Evolutionary conservation across 2,113 vertebrate species (phyloP).

Genomic region (Corythoichthys haematopterus): DNA sequence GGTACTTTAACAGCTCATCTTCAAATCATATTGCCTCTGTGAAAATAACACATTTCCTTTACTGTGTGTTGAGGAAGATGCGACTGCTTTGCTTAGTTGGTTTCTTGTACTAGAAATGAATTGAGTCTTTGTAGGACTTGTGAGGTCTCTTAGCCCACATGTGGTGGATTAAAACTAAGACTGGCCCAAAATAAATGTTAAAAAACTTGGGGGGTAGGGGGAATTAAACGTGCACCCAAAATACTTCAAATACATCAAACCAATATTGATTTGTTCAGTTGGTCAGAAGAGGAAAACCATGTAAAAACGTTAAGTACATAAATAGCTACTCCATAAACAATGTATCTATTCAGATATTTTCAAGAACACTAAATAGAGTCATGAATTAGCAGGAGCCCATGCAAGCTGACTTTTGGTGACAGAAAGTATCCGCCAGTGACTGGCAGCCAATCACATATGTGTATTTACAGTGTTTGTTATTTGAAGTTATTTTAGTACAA

Average conservation of each 20-base stretch:
- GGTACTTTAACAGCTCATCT: background rate
- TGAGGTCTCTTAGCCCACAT: conserved; percentile 6
- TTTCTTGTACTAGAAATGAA: background rate
- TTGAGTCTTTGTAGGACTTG: conserved; percentile 5
- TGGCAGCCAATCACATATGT: no score
- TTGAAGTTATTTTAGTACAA: no score
- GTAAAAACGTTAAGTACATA: background rate
- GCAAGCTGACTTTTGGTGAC: no score
- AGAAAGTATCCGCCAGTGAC: no score
- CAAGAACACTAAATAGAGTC: background rate
- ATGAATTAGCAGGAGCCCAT: background rate
- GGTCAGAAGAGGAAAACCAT: background rate
- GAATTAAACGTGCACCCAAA: conserved; percentile 8
- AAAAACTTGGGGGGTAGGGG: conserved; percentile 17
- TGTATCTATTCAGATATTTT: background rate
- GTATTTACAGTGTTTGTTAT: no score
- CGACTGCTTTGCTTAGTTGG: conserved; percentile 3
- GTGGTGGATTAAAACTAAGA: conserved; percentile 3
- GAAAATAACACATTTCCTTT: background rate
- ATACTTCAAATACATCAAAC: conserved; percentile 6
- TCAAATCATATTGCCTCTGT: background rate
- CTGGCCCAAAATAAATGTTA: conserved; percentile 32
- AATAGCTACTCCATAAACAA: background rate
- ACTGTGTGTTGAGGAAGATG: background rate
- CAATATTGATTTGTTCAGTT: background rate